Conservation (phyloP, 2,113 vertebrate genomes). For the Pedionomus torquatus region DNA sequence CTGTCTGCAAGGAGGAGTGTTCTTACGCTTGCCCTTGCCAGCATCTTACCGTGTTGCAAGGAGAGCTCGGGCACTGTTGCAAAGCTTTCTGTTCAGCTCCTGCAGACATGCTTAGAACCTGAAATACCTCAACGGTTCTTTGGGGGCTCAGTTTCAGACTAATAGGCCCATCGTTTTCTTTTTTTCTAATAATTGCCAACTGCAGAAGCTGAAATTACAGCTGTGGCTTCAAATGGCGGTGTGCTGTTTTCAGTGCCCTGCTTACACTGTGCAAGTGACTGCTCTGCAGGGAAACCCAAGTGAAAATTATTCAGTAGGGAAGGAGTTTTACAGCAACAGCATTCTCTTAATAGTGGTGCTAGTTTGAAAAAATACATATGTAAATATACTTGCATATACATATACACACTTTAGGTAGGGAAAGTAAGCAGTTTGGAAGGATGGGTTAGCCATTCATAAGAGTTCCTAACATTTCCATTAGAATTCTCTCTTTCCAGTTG, state of each 20-base stretch:
- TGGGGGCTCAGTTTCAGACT: background rate
- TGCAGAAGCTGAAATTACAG: background rate
- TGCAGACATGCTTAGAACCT: background rate
- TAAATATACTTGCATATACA: accelerated
- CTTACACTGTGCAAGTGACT: background rate
- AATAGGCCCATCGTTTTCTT: background rate
- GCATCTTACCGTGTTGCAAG: background rate
- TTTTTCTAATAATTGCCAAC: background rate
- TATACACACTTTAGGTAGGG: background rate
- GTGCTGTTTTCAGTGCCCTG: background rate
- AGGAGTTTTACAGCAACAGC: background rate
- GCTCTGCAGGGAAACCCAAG: background rate
- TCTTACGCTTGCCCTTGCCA: background rate
- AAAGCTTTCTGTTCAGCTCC: background rate
- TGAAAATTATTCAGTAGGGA: background rate
- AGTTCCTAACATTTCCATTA: background rate
- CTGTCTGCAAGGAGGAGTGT: background rate
- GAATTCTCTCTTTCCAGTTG: background rate
- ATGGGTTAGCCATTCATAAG: background rate
- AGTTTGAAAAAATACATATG: background rate
- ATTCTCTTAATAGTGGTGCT: background rate
- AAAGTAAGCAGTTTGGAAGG: background rate
- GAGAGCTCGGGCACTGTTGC: background rate
- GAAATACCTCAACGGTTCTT: background rate
- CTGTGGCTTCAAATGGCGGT: background rate